Evolutionary conservation across 2,797 vertebrate genomes (phyloP).

Genomic region (Natrix natrix): DNA sequence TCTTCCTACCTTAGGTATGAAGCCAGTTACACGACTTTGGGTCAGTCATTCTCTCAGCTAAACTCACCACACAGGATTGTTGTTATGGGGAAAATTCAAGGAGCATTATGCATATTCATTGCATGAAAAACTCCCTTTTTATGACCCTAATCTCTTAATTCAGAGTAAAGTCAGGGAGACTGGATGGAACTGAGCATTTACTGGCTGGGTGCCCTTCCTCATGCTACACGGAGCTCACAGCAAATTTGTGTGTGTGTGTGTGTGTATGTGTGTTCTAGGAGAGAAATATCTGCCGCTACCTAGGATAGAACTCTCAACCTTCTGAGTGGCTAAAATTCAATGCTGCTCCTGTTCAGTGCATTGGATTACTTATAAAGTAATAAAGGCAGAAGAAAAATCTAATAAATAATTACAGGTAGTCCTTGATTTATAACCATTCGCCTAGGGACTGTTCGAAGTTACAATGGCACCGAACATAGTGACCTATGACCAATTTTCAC

Average conservation of each 20-base stretch:
- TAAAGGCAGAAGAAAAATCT: background rate
- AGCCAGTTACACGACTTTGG: background rate
- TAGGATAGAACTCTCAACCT: no score
- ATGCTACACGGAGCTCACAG: rapidly evolving
- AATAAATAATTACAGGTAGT: background rate
- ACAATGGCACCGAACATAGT: background rate
- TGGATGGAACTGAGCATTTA: no score
- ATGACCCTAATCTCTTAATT: background rate
- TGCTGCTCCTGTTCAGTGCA: background rate
- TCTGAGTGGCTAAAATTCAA: no score
- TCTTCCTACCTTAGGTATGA: background rate
- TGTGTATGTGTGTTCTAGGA: no score
- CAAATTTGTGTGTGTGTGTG: no score
- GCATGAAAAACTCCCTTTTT: background rate
- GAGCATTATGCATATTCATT: background rate
- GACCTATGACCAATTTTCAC: background rate
- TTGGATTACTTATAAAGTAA: background rate
- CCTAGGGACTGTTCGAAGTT: background rate
- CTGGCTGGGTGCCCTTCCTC: no score
- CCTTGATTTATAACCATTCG: background rate
- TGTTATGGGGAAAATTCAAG: background rate
- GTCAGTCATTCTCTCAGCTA: background rate
- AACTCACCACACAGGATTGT: background rate
- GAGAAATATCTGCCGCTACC: no score
- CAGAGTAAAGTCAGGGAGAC: background rate